Evolutionary conservation across 2,888 invertebrate genomes (phyloP).

Genomic region (Tetragnatha montana): DNA sequence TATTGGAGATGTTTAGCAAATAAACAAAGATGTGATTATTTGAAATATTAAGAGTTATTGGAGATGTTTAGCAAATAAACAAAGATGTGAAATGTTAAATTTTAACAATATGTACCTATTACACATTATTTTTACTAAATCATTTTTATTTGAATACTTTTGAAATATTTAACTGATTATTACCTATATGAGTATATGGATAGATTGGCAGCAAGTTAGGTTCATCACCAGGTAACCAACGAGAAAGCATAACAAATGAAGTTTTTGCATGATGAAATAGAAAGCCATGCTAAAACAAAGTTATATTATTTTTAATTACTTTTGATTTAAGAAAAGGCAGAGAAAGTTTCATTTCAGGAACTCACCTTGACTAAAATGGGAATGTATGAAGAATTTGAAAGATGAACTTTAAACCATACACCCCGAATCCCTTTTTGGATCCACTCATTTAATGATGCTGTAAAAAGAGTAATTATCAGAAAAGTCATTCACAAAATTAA

Average conservation of each 20-base stretch:
- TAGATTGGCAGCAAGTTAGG: slow-evolving; percentile 84
- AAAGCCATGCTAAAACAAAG: slow-evolving; percentile 80
- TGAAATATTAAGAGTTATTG: too few species aligned
- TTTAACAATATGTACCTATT: background rate
- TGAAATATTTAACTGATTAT: background rate
- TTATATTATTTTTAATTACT: slow-evolving; percentile 4
- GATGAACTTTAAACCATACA: slow-evolving; percentile 68
- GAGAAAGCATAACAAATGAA: slow-evolving; percentile 86
- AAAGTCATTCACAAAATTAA: too few species aligned
- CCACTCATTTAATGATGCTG: slow-evolving; percentile 62
- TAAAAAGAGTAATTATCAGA: too few species aligned
- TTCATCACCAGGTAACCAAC: slow-evolving; percentile 84
- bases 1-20: too few species aligned
- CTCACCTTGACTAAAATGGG: slow-evolving; percentile 68
- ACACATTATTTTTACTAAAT: background rate
- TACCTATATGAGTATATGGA: slow-evolving; percentile 83
- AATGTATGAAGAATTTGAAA: slow-evolving; percentile 61
- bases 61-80: too few species aligned
- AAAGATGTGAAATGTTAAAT: too few species aligned
- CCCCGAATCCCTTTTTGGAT: slow-evolving; percentile 48
- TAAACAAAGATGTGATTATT: too few species aligned
- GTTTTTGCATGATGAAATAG: slow-evolving; percentile 90
- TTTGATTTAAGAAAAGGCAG: background rate
- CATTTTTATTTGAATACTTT: background rate
- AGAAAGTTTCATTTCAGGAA: background rate